Evolutionary conservation across 1,140 invertebrate genomes (phyloP).

Genomic region (Zaprionus gabonicus): DNA sequence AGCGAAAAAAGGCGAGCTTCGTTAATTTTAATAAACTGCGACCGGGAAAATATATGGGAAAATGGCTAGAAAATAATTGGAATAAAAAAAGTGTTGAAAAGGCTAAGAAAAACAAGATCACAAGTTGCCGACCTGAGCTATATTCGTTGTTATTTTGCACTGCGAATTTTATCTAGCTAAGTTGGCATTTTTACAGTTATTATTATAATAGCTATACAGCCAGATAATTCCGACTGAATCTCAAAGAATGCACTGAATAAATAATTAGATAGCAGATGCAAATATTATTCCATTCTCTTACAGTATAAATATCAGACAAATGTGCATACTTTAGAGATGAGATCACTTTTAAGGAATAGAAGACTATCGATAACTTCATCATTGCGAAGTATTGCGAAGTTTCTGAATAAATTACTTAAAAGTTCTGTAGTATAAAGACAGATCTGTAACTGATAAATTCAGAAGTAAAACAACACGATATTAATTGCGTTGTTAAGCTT

Average conservation of each 20-base stretch:
- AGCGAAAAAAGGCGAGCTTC: constrained; percentile 7
- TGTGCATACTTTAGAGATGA: background rate
- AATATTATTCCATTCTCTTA: constrained; percentile 13
- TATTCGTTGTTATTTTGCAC: background rate
- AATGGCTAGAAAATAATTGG: background rate
- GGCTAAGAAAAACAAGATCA: background rate
- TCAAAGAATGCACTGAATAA: constrained; percentile 9
- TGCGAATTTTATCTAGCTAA: background rate
- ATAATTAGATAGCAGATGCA: constrained; percentile 22
- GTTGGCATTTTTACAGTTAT: background rate
- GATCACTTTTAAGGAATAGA: background rate
- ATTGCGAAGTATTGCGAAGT: background rate
- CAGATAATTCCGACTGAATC: background rate
- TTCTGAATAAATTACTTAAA: background rate
- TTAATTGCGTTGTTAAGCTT: background rate
- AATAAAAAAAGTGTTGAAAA: background rate
- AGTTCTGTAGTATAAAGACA: background rate
- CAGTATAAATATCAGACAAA: background rate
- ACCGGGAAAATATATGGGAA: background rate
- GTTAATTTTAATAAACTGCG: constrained; percentile 25
- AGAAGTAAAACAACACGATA: background rate
- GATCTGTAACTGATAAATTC: background rate
- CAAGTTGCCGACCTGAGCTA: background rate
- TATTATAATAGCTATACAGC: background rate
- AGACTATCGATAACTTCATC: background rate